These are phyloP conservation scores for Papilio glaucus DNA, from an alignment of 1,140 invertebrate species.

Conservation along the genomic window DNA sequence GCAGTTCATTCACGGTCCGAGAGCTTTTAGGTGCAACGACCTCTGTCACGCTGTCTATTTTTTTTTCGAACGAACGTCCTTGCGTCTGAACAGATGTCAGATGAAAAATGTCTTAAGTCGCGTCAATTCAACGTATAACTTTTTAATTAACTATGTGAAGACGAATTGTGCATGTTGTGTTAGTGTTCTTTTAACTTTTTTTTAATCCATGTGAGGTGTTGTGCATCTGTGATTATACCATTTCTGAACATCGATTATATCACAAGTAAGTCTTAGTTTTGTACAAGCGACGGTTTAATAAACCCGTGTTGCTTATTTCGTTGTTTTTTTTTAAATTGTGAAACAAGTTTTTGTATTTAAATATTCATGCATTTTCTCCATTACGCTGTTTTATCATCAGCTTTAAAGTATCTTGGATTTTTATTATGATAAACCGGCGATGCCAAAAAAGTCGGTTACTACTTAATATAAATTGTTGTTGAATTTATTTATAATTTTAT, in stretches of 20 bases:
- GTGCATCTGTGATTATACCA: constrained; percentile 36
- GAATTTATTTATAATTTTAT: not conserved
- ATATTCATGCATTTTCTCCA: constrained; percentile 29
- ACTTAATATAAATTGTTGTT: not conserved
- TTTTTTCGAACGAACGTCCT: constrained; percentile 66
- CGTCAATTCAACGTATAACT: constrained; percentile 7
- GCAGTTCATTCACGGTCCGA: constrained; percentile 66
- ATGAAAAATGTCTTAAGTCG: constrained; percentile 42
- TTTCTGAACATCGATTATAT: not conserved
- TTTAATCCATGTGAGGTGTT: constrained; percentile 32
- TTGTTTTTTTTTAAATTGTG: constrained; percentile 17
- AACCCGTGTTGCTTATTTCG: not conserved
- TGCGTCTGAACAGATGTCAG: constrained; percentile 68
- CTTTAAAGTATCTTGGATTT: not conserved
- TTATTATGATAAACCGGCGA: not conserved
- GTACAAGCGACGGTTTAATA: constrained; percentile 13
- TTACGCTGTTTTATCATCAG: constrained; percentile 2
- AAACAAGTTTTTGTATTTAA: constrained; percentile 28
- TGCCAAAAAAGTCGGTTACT: not conserved
- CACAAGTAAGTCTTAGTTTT: constrained; percentile 33
- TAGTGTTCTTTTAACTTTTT: constrained; percentile 25
- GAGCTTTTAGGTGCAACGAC: constrained; percentile 62
- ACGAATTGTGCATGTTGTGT: constrained; percentile 34
- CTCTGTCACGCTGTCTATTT: constrained; percentile 58
- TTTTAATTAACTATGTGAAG: constrained; percentile 34